phyloP scores from a whole-genome alignment of 2,113 vertebrate species.

The Cyanoramphus novaezelandiae region DNA sequence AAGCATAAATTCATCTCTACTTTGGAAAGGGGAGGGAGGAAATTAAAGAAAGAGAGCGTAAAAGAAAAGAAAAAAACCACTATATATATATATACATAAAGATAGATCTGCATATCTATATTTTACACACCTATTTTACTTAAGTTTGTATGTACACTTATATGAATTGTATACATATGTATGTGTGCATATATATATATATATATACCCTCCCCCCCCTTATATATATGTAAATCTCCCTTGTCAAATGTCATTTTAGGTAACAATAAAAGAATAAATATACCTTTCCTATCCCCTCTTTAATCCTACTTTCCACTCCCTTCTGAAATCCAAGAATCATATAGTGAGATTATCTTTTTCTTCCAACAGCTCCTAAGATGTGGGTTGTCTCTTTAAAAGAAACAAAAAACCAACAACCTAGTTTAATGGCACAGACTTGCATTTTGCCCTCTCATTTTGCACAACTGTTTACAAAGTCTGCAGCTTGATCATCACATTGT shows the following conservation, averaged over 20 bases:
- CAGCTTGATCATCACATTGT: constrained; percentile 71
- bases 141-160: neutral
- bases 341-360: constrained; percentile 2
- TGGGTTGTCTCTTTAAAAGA: constrained; percentile 67
- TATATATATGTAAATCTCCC: neutral
- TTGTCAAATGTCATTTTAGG: neutral
- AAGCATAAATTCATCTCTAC: neutral
- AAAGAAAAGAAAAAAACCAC: neutral
- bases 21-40: neutral
- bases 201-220: neutral
- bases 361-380: constrained; percentile 39
- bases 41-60: neutral
- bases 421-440: constrained; percentile 70
- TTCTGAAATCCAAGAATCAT: neutral
- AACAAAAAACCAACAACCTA: constrained; percentile 67
- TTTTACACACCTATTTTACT: neutral
- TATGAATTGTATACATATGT: neutral
- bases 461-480: constrained; percentile 71
- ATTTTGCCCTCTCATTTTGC: constrained; percentile 70
- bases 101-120: neutral
- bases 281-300: neutral
- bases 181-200: neutral
- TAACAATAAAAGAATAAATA: neutral
- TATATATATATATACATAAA: neutral
- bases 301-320: neutral